Conservation (phyloP, 2,113 vertebrate genomes). For the Acrocephalus kingi region DNA sequence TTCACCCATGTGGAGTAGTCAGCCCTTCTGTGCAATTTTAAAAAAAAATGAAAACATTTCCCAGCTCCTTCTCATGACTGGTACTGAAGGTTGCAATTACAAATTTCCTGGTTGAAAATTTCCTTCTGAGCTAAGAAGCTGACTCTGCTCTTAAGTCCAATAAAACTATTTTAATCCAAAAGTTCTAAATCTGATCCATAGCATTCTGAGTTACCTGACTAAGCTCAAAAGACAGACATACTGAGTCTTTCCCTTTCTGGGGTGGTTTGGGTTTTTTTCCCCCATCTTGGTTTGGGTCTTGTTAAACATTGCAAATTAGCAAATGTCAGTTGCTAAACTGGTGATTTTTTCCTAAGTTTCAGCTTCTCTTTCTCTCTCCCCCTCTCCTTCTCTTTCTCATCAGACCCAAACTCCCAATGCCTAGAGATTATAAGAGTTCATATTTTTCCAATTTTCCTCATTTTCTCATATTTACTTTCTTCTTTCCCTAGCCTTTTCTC, state of each 20-base stretch:
- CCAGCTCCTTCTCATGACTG: not conserved
- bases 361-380: not conserved
- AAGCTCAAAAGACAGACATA: not conserved
- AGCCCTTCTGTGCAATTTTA: not conserved
- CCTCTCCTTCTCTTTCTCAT: not conserved
- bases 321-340: not conserved
- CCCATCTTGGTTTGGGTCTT: not conserved
- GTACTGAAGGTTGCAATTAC: not conserved
- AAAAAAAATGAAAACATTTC: not conserved
- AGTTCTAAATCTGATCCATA: not conserved
- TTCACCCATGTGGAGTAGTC: not conserved
- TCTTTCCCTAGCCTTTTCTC: not conserved
- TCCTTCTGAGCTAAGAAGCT: not conserved
- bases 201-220: not conserved
- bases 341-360: not conserved
- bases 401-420: not conserved
- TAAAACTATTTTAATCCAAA: not conserved
- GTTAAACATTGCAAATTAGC: not conserved
- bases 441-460: not conserved
- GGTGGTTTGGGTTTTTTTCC: fast-evolving
- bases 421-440: not conserved
- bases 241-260: not conserved
- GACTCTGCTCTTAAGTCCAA: not conserved
- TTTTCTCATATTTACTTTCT: not conserved
- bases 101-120: slow-evolving; percentile 2